Base-by-base conservation (phyloP, 2,113 vertebrate genomes). In the Antechinus flavipes region DNA sequence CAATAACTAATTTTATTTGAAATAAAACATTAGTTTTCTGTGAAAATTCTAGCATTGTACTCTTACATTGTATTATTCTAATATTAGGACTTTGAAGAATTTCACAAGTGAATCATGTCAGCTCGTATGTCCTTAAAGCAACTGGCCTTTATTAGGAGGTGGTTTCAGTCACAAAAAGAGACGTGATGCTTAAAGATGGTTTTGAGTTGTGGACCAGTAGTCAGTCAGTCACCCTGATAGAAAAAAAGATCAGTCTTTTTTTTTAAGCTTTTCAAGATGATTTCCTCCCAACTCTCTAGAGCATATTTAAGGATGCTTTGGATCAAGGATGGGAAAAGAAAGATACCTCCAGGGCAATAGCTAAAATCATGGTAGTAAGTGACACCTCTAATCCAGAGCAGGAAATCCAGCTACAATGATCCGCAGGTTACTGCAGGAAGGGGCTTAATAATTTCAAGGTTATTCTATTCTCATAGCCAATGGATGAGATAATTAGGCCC, bases 21-120 rank as follows among this genome's bases (percentile, higher is more conserved):
- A 95, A 93, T 54, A 94, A 97, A 84, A 94, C 1, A 4, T 24
- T 93, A 97, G 35, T 1, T 68, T 96, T 95, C 91, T 4, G 24
- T 95, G 42, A 10, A 95, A 96, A 91, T 58, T 6, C 52, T 93
- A 91, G n/a, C 54, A 91, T 49, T 7, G 0, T 47, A 47, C 94
- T 92, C 95, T 93, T 27, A 93, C 8, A 89, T 5, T 93, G 76
- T 68, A 91, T 58, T 10, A 56, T 52, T 52, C 10, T 19, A 42
- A n/a, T 42, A 76, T 22, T 76, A 35, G 16, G 16, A 76, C 35
- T 76, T 76, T n/a, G 68, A 16, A 68, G 30, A 76, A 25, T 76
- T 76, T 22, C 68, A 42, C 35, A 76, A 8, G 35, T 76, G 35
- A 76, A n/a, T 76, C 35, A 42, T 19, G 19, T 14, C 14, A 76